Conservation (phyloP, 2,113 vertebrate species). For the Carollia perspicillata region DNA sequence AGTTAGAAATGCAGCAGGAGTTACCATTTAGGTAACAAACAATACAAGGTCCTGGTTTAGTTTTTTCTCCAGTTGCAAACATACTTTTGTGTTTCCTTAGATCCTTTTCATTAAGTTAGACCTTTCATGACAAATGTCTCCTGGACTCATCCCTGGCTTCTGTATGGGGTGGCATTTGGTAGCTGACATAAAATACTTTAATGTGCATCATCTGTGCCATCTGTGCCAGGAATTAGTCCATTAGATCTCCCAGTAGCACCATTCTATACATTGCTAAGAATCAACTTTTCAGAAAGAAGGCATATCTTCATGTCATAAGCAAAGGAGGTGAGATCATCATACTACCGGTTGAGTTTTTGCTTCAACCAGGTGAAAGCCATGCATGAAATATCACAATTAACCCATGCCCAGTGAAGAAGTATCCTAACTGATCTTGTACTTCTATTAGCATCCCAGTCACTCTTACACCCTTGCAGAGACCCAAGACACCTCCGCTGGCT, state of each 20-base stretch:
- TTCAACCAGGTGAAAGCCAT: slow-evolving; percentile 66
- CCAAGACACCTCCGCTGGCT: slow-evolving; percentile 31
- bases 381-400: slow-evolving; percentile 69
- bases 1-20: slow-evolving; percentile 52
- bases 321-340: slow-evolving; percentile 67
- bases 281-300: slow-evolving; percentile 57
- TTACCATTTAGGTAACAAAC: slow-evolving; percentile 62
- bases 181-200: slow-evolving; percentile 78
- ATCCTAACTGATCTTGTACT: slow-evolving; percentile 71
- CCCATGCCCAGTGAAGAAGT: slow-evolving; percentile 68
- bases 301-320: slow-evolving; percentile 75
- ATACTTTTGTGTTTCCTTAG: slow-evolving; percentile 73
- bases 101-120: slow-evolving; percentile 77
- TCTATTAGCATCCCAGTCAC: not conserved
- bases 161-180: slow-evolving; percentile 61
- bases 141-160: slow-evolving; percentile 69
- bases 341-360: slow-evolving; percentile 54
- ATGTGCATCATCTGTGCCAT: slow-evolving; percentile 71
- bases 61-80: slow-evolving; percentile 67
- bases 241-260: slow-evolving; percentile 17
- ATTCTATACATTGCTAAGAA: slow-evolving; percentile 51
- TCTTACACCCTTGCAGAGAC: slow-evolving; percentile 10
- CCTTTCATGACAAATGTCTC: slow-evolving; percentile 71
- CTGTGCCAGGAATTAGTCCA: slow-evolving; percentile 14
- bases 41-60: slow-evolving; percentile 63